phyloP scores from a whole-genome alignment of 2,888 invertebrate species.

The Acleris cristana region DNA sequence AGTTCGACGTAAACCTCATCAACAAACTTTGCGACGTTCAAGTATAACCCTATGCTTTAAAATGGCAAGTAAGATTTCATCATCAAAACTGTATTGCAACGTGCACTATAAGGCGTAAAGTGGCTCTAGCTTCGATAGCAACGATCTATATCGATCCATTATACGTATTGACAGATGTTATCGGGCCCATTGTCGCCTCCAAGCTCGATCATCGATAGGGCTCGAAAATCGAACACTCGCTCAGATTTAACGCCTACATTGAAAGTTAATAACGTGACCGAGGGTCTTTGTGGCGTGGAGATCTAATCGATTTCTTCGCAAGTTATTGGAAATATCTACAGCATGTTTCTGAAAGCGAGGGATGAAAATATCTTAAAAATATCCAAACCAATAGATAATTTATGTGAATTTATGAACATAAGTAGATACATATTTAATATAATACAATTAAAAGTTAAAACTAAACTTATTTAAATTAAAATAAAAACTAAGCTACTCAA shows the following conservation, averaged over 20 bases:
- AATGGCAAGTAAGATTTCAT: not conserved
- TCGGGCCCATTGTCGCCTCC: slow-evolving; percentile 22
- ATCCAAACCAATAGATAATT: too few relatives aligned
- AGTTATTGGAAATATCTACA: too few relatives aligned
- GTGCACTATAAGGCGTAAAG: slow-evolving; percentile 5
- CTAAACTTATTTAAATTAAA: too few relatives aligned
- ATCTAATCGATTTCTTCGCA: too few relatives aligned
- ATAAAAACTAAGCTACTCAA: too few relatives aligned
- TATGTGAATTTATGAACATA: too few relatives aligned
- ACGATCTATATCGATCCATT: slow-evolving; percentile 12
- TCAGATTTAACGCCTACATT: slow-evolving; percentile 3
- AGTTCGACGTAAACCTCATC: too few relatives aligned
- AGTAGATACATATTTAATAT: too few relatives aligned
- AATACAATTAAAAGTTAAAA: too few relatives aligned
- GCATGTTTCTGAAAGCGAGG: too few relatives aligned
- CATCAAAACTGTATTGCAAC: not conserved
- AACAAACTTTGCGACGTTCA: too few relatives aligned
- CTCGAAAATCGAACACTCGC: not conserved
- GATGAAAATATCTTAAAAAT: too few relatives aligned
- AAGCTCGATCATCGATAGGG: slow-evolving; percentile 9
- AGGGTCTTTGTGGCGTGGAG: not conserved
- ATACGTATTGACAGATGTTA: slow-evolving; percentile 16
- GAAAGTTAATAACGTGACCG: not conserved
- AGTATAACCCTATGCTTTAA: not conserved
- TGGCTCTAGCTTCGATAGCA: slow-evolving; percentile 1